A percentile compares a stretch with the other conserved stretches of the same genome.
phyloP scores from a whole-genome alignment of 2,113 vertebrate species.

The Strigops habroptila region DNA sequence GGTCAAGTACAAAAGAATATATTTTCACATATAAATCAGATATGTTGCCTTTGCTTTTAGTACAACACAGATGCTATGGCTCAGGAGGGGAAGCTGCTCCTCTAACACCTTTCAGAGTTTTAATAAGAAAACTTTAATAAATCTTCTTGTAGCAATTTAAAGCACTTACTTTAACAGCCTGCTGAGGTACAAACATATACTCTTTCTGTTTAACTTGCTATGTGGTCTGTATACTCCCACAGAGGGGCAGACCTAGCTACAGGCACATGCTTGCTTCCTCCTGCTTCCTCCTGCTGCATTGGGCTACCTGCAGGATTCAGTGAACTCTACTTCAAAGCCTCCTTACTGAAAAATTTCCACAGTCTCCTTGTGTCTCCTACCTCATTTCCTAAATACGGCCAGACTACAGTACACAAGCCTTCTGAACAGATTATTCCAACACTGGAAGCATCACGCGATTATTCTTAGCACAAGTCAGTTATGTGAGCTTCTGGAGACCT shows the following conservation, averaged over 20 bases:
- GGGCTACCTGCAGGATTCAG: neutral
- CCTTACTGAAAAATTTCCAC: neutral
- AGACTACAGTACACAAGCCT: neutral
- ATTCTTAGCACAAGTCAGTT: neutral
- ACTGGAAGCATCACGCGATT: neutral
- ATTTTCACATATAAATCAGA: neutral
- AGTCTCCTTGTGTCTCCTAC: neutral
- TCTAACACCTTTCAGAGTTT: neutral
- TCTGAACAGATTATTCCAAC: neutral
- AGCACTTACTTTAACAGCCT: neutral
- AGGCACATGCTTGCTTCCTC: neutral
- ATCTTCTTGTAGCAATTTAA: neutral
- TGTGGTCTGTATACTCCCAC: neutral
- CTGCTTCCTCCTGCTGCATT: neutral
- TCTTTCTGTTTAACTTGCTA: neutral
- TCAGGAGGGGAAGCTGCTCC: neutral
- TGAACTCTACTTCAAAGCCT: neutral
- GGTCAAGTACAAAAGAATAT: neutral
- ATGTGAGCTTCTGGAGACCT: neutral
- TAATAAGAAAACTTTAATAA: neutral
- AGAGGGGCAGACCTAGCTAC: neutral
- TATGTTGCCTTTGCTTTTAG: neutral
- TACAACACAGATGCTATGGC: neutral
- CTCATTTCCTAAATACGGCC: fast-evolving
- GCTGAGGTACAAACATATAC: neutral